Evolutionary conservation across 2,113 vertebrate species (phyloP), one percentile per base, ranked within the genome.

Genomic region (Microtus ochrogaster): DNA sequence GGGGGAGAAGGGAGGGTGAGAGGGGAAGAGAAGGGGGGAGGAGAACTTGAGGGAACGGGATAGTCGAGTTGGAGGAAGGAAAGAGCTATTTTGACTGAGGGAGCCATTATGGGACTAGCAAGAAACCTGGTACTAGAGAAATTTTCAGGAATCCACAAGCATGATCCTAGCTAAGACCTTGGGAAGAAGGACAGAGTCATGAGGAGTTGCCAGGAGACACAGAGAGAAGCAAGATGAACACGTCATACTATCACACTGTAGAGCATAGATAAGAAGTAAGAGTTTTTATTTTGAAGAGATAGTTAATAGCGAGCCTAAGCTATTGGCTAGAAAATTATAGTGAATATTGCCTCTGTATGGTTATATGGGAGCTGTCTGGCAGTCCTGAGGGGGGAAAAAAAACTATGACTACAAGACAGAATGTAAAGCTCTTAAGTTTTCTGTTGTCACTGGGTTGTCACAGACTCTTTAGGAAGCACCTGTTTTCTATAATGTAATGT

Each of bases 401-500:
- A 70, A 16, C 14, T 70, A 8, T 90, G 13, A 70, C 44, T 81
- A 77, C 0, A 84, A 41, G 72, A 89, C 0, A 83, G 49, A 41
- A 93, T 28, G 8, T 74, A 91, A 95, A 41, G 44, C 36, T 77
- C 39, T 36, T 49, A 92, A 65, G 65, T 95, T 26, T 68, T 28
- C 66, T 81, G 79, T 61, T 96, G 77, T 86, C 28, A 21, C 24
- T 33, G 77, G 61, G 26, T 86, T 83, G 12, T 90, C 89, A 90
- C n/a, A n/a, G n/a, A n/a, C n/a, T n/a, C n/a, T n/a, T n/a, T n/a
- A n/a, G n/a, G n/a, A 96, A 55, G 39, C 47, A 92, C 90, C 79
- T 94, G 68, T 79, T 93, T 49, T 94, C 96, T 84, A 93, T 22
- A 86, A 95, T 94, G 91, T 17, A 65, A 17, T 63, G 33, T 55